Base-by-base conservation (phyloP, 2,888 invertebrate genomes). In the Phymatocera aterrima region DNA sequence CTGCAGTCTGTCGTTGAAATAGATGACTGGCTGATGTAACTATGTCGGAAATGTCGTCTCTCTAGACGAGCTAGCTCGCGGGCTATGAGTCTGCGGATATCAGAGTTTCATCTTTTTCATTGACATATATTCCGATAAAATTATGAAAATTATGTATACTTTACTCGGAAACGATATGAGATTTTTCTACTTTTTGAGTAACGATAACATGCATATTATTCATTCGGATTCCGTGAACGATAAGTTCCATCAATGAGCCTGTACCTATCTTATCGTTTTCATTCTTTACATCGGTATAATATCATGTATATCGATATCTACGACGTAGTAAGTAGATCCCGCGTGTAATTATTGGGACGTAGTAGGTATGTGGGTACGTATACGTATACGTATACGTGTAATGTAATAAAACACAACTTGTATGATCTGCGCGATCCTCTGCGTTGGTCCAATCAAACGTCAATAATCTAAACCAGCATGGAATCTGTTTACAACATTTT, bases 401-500 rank as follows among this genome's bases (percentile, higher is more conserved):
- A 24, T 21, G 15, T 57, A 57, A 28, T 28, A 43, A 54, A 21
- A 24, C 43, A 28, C 31, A 46, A 43, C 46, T 24, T 43, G 43
- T 68, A 43, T 46, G 68, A 68, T 68, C 34, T 74, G 54, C 46
- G 60, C 72, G 78, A 78, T 74, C 60, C 60, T 57, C 78, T 60
- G 79, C 78, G 81, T 79, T 60, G 81, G 77, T 79, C 78, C 77
- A 83, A 83, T 83, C 79, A 82, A 82, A 82, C 79, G 80, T 84
- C 80, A 84, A 84, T 85, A 83, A 78, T n/a, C 81, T 78, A 80
- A 85, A 85, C 82, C 81, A 83, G 83, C 79, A 64, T 81, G 83
- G 83, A 87, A 85, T 83, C 84, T 85, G 83, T 86, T 86, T 85
- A 86, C 82, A 79, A 77, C 77, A 79, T 68, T 77, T 77, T 61